These are phyloP conservation scores for Chamaedrilus cognettii DNA, from an alignment of 2,888 invertebrate genomes.

Conservation along the genomic window DNA sequence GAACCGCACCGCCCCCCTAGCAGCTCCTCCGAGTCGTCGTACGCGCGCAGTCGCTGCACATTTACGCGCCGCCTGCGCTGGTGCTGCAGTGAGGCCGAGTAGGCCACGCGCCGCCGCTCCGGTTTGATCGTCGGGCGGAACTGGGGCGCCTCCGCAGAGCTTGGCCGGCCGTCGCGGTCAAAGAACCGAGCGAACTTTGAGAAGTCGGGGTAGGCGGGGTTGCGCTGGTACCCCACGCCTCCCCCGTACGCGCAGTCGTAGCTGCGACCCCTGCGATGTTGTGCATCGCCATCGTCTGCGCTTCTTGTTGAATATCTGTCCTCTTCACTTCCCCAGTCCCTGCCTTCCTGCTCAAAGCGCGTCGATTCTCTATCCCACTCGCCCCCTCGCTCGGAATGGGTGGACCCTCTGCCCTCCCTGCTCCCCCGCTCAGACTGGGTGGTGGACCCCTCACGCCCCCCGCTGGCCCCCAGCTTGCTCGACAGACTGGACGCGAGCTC, in stretches of 20 bases:
- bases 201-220: conserved; percentile 14
- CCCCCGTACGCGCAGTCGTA: background rate
- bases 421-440: background rate
- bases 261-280: background rate
- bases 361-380: too few relatives aligned
- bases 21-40: conserved; percentile 2
- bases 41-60: background rate
- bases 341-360: too few relatives aligned
- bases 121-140: conserved; percentile 6
- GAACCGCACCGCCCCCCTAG: background rate
- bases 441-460: background rate
- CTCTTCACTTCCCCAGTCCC: too few relatives aligned
- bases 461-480: background rate
- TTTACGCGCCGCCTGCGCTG: conserved; percentile 8
- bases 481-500: conserved; percentile 8
- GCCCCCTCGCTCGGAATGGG: background rate
- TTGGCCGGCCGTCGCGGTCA: conserved; percentile 5
- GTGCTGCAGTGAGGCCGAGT: conserved; percentile 13
- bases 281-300: background rate
- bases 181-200: conserved; percentile 15
- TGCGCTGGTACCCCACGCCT: conserved; percentile 3
- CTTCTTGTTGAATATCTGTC: too few relatives aligned
- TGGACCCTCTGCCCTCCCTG: background rate
- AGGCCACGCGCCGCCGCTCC: conserved; percentile 10
- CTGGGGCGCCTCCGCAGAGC: background rate